A percentile compares a stretch with the other conserved stretches of the same genome.
Conservation (phyloP, 1,140 invertebrate species). For the Drosophila parvula region DNA sequence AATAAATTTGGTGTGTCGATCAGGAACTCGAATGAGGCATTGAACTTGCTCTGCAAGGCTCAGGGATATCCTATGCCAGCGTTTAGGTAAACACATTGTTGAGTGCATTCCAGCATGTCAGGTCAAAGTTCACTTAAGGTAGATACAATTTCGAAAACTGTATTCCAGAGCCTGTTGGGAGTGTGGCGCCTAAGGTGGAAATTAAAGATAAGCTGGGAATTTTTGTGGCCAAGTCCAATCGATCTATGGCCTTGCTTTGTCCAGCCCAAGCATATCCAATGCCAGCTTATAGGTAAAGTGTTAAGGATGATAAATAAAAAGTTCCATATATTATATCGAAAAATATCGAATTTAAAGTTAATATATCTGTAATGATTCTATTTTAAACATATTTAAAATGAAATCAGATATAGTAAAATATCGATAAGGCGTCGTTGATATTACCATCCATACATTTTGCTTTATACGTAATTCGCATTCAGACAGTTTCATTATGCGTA, state of each 20-base stretch:
- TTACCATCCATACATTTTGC: too few relatives aligned
- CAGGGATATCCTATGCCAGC: constrained; percentile 88
- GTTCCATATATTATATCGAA: too few relatives aligned
- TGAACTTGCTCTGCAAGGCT: constrained; percentile 85
- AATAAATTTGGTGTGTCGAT: constrained; percentile 63
- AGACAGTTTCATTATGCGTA: constrained; percentile 6
- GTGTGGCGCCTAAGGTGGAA: constrained; percentile 87
- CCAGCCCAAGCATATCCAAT: constrained; percentile 91
- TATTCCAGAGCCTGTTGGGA: constrained; percentile 84
- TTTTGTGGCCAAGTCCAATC: constrained; percentile 65
- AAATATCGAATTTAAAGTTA: too few relatives aligned
- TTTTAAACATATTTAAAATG: too few relatives aligned
- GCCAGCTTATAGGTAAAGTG: constrained; percentile 86
- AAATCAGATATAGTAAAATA: too few relatives aligned
- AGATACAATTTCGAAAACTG: constrained; percentile 1
- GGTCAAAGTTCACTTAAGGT: constrained; percentile 37
- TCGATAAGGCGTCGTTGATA: too few relatives aligned
- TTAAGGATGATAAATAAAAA: too few relatives aligned
- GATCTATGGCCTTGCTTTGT: constrained; percentile 86
- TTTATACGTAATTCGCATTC: constrained; percentile 7
- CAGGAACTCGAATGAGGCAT: constrained; percentile 17
- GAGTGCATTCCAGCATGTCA: constrained; percentile 9
- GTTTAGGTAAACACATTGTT: constrained; percentile 86
- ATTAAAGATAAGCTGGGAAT: constrained; percentile 85
- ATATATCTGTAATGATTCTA: too few relatives aligned